phyloP scores from a whole-genome alignment of 2,888 invertebrate genomes.

The Plebejus argus region DNA sequence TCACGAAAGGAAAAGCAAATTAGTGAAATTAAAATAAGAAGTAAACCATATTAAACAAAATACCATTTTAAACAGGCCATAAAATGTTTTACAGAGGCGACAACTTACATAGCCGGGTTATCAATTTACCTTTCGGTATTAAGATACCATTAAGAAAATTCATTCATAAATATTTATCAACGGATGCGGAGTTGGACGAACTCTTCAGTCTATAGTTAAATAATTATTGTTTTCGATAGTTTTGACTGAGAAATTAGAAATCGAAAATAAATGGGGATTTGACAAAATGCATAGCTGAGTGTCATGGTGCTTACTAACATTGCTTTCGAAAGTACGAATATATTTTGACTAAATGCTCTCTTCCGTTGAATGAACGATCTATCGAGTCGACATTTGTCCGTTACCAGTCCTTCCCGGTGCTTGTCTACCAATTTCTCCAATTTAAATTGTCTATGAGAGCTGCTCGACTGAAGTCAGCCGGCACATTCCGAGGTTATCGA shows the following conservation, averaged over 20 bases:
- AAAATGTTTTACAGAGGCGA: conserved; percentile 3
- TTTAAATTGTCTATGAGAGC: conserved; percentile 79
- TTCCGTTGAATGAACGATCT: conserved; percentile 44
- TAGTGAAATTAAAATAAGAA: conserved; percentile 5
- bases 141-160: conserved; percentile 26
- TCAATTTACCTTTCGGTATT: neutral
- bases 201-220: conserved; percentile 38
- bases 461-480: conserved; percentile 77
- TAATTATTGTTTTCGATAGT: neutral
- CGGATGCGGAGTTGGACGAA: conserved; percentile 43
- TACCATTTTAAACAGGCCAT: neutral
- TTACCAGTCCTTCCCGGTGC: conserved; percentile 63
- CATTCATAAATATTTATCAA: conserved; percentile 47
- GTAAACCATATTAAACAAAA: neutral
- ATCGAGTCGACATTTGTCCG: conserved; percentile 53
- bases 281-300: neutral
- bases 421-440: conserved; percentile 75
- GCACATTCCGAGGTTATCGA: conserved; percentile 76
- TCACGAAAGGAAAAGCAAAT: conserved; percentile 3
- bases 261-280: too few species aligned
- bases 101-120: neutral
- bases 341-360: neutral
- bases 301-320: too few species aligned
- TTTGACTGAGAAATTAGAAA: neutral
- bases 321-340: too few species aligned